Base-by-base conservation (phyloP, 1,140 invertebrate genomes). In the Meloidogyne exigua region DNA sequence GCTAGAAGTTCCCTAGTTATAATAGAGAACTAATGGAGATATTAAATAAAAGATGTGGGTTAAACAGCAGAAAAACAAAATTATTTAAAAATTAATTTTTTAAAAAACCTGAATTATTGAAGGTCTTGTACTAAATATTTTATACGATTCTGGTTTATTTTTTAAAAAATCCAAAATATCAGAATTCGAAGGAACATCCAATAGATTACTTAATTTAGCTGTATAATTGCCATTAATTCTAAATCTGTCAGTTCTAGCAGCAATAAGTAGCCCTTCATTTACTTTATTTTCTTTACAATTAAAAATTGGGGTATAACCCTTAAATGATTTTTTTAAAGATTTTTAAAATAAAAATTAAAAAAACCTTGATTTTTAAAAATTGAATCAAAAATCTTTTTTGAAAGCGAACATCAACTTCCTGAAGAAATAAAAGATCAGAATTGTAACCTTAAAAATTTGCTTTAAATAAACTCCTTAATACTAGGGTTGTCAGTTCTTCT, bases 211-310 rank as follows among this genome's bases (percentile, higher is more conserved):
- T 26, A 76, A 65, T 63, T 69, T 75, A 2, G 64, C 74, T 13
- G 65, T 49, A 1, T 68, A 75, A 68, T 70, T 66, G 21, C 18
- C 28, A 1, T 25, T 3, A 26, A 32, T 21, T 28, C 15, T 21
- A 21, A 76, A 57, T 39, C 73, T 57, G 12, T 76, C 69, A 21
- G 32, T 80, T 21, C 76, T 44, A 21, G 25, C 15, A 18, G 77
- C 32, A 26, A 77, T 79, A 15, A 64, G 1, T 26, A 78, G 18
- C 15, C 76, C 74, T 77, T 77, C 76, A 15, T 78, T 77, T 15
- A 77, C 74, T 77, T 77, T 21, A 39, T 75, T 75, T 23, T 36
- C 75, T 76, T 76, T 76, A 64, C 44, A 64, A 23, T 75, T 68
- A 23, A 75, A 75, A 49, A 70, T 42, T 13, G 65, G 13, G 21